These are phyloP conservation scores for Chelon auratus DNA, from an alignment of 2,797 vertebrate genomes.

Conservation along the genomic window DNA sequence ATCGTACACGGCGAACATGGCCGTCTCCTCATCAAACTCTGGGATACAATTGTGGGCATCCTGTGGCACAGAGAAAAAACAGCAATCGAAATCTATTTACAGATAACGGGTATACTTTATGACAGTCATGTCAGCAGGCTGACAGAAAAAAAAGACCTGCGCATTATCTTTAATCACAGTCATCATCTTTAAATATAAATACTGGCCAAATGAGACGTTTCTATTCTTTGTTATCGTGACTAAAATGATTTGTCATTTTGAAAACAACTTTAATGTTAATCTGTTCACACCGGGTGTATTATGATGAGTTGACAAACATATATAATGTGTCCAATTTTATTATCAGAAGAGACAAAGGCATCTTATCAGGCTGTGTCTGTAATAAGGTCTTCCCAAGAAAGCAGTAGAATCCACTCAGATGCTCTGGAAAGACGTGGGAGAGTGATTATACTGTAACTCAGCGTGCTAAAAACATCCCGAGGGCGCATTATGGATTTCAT, in stretches of 20 bases:
- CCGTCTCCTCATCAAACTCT: conserved; percentile 93
- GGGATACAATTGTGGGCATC: conserved; percentile 98
- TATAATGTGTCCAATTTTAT: neutral
- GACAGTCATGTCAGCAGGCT: neutral
- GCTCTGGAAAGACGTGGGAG: neutral
- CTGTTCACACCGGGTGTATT: neutral
- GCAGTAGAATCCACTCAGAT: neutral
- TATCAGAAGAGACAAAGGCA: neutral
- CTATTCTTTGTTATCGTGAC: neutral
- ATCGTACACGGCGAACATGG: conserved; percentile 99
- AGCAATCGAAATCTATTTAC: neutral
- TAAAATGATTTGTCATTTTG: too few relatives aligned
- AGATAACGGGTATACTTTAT: neutral
- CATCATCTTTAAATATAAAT: neutral
- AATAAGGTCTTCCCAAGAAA: neutral
- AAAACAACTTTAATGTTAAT: too few relatives aligned
- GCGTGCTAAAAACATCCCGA: neutral
- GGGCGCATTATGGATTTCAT: neutral
- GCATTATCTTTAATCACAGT: neutral
- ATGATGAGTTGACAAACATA: too few relatives aligned
- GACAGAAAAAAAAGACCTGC: neutral
- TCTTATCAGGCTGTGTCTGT: neutral
- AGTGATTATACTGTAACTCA: neutral
- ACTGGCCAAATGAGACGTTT: neutral
- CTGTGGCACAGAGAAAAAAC: conserved; percentile 77